A percentile compares a stretch with the other conserved stretches of the same genome.
phyloP scores from a whole-genome alignment of 2,113 vertebrate species.

The Tupaia tana region DNA sequence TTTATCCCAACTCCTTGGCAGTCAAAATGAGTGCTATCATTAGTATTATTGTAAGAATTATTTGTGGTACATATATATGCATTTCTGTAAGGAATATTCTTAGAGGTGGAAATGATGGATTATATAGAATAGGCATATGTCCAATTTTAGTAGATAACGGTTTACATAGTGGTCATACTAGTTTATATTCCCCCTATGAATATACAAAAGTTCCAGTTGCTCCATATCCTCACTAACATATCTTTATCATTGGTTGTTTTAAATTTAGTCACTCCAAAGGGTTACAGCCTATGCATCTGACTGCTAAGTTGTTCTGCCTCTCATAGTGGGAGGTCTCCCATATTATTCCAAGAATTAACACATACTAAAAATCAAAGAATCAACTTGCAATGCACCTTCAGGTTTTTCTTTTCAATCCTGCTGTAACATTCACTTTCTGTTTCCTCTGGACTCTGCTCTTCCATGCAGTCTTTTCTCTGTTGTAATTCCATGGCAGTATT shows the following conservation, averaged over 20 bases:
- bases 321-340: background rate
- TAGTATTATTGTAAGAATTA: background rate
- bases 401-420: background rate
- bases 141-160: background rate
- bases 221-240: background rate
- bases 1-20: background rate
- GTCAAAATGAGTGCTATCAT: background rate
- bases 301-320: background rate
- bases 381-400: background rate
- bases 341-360: background rate
- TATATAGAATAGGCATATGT: too few relatives aligned
- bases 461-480: background rate
- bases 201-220: background rate
- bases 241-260: background rate
- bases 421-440: background rate
- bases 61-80: background rate
- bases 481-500: constrained; percentile 38
- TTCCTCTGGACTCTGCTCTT: background rate
- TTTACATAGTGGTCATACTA: background rate
- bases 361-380: background rate
- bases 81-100: background rate
- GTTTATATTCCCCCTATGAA: background rate
- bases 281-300: background rate
- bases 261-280: background rate
- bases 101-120: background rate